A percentile compares a stretch with the other conserved stretches of the same genome.
Evolutionary conservation across 2,113 vertebrate species (phyloP).

Genomic region (Cnemophilus loriae): DNA sequence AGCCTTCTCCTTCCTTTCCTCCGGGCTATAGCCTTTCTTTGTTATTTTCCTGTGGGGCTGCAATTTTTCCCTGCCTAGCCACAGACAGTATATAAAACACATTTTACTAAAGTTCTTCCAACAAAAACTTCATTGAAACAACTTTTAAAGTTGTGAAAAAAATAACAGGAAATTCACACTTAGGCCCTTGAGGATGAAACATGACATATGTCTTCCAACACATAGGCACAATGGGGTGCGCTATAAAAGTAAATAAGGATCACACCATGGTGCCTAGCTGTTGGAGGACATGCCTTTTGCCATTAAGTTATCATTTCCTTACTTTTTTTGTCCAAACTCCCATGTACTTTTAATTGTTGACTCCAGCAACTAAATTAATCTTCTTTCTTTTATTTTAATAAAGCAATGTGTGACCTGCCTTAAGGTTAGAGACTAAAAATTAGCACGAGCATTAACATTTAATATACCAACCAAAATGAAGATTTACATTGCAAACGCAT

Average conservation of each 20-base stretch:
- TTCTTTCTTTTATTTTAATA: slow-evolving; percentile 55
- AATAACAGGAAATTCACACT: slow-evolving; percentile 73
- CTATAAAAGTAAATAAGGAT: slow-evolving; percentile 73
- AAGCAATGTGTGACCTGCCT: slow-evolving; percentile 66
- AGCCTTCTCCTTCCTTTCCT: slow-evolving; percentile 48
- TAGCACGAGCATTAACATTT: slow-evolving; percentile 64
- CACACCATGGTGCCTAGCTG: slow-evolving; percentile 69
- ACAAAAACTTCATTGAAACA: slow-evolving; percentile 72
- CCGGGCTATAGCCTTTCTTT: slow-evolving; percentile 35
- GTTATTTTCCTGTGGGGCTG: slow-evolving; percentile 63
- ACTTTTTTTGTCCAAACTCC: slow-evolving; percentile 31
- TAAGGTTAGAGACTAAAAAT: slow-evolving; percentile 66
- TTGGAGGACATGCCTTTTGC: slow-evolving; percentile 66
- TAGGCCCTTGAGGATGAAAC: slow-evolving; percentile 70
- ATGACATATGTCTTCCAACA: slow-evolving; percentile 72
- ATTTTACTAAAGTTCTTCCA: slow-evolving; percentile 67
- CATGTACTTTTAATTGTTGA: slow-evolving; percentile 65
- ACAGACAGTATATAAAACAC: slow-evolving; percentile 72
- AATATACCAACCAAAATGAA: slow-evolving; percentile 57
- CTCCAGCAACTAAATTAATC: slow-evolving; percentile 52
- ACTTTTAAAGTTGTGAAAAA: slow-evolving; percentile 65
- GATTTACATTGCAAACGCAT: slow-evolving; percentile 56
- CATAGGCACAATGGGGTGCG: slow-evolving; percentile 66
- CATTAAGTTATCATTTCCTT: slow-evolving; percentile 71
- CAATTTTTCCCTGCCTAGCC: slow-evolving; percentile 58